Percentiles rank a stretch among this genome's conserved stretches.
These are phyloP conservation scores for Tineola bisselliella DNA, from an alignment of 2,888 invertebrate species.

Conservation along the genomic window DNA sequence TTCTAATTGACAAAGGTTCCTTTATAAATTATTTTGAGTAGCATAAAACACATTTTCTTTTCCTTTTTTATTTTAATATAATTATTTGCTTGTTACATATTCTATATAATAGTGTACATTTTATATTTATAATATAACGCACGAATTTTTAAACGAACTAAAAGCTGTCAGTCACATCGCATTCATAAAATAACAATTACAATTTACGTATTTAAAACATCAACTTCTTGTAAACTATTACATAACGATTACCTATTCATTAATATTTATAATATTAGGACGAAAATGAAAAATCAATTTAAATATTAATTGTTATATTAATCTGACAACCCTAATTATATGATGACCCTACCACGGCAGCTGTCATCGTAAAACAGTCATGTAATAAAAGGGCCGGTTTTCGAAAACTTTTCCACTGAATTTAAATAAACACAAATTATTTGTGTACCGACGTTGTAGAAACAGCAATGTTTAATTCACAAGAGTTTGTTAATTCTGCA, in stretches of 20 bases:
- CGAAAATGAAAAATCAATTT: not conserved
- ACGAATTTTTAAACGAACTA: too few species aligned
- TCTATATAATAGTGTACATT: too few species aligned
- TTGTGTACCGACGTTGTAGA: not conserved
- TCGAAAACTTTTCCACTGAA: constrained; percentile 1
- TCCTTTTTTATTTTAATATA: too few species aligned
- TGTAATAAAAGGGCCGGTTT: not conserved
- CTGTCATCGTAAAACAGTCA: not conserved
- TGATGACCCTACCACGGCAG: not conserved
- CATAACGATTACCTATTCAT: not conserved
- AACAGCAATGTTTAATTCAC: not conserved
- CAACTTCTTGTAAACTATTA: not conserved
- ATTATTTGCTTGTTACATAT: too few species aligned
- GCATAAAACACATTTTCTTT: too few species aligned
- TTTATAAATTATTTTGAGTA: too few species aligned
- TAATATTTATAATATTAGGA: not conserved
- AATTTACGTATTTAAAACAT: not conserved
- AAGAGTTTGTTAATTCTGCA: not conserved
- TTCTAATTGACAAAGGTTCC: too few species aligned
- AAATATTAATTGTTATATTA: not conserved
- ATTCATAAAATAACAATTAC: too few species aligned
- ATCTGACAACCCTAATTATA: not conserved
- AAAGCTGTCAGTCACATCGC: too few species aligned
- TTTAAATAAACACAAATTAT: not conserved
- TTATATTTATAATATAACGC: too few species aligned